Evolutionary conservation across 2,888 invertebrate genomes (phyloP).

Genomic region (Hypercompe scribonia): DNA sequence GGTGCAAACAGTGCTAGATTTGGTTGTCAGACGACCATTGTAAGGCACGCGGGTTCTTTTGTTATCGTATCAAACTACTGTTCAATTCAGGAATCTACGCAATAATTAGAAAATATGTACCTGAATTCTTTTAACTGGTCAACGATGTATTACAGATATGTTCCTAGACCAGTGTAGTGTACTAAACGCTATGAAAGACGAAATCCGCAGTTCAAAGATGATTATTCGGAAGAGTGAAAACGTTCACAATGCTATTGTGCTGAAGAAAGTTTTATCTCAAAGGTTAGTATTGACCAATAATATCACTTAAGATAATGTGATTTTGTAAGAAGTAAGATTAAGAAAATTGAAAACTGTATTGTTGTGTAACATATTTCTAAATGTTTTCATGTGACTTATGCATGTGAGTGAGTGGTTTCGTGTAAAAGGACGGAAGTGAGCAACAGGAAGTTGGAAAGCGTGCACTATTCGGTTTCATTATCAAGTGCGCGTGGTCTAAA

Average conservation of each 20-base stretch:
- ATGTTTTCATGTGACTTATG: too few relatives aligned
- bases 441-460: too few relatives aligned
- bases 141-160: conserved; percentile 56
- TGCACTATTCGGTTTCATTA: too few relatives aligned
- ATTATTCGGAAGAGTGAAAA: conserved; percentile 55
- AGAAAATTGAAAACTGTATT: too few relatives aligned
- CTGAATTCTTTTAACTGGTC: background rate
- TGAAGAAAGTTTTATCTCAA: conserved; percentile 55
- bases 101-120: background rate
- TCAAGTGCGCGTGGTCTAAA: too few relatives aligned
- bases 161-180: conserved; percentile 68
- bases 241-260: conserved; percentile 55
- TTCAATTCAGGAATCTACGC: background rate
- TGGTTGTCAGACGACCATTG: background rate
- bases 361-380: too few relatives aligned
- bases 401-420: too few relatives aligned
- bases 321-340: too few relatives aligned
- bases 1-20: background rate
- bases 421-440: too few relatives aligned
- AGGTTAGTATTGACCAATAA: conserved; percentile 37
- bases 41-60: background rate
- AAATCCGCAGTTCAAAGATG: conserved; percentile 60
- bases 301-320: background rate
- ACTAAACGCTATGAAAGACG: conserved; percentile 64
- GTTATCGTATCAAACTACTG: background rate